phyloP scores from a whole-genome alignment of 1,140 invertebrate genomes.

The Epicauta chinensis region DNA sequence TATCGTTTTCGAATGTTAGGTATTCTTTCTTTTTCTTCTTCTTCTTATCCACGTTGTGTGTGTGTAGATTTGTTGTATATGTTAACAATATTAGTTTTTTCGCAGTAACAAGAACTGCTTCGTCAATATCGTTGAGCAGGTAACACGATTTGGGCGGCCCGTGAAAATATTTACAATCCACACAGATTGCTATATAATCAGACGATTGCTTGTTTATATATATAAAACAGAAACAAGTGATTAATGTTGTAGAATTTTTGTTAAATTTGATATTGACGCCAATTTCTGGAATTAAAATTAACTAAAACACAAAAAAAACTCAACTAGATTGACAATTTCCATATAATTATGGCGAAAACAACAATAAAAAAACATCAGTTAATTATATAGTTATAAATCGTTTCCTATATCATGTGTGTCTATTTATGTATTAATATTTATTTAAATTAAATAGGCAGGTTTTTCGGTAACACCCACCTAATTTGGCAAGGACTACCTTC shows the following conservation, averaged over 20 bases:
- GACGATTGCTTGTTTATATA: constrained; percentile 10
- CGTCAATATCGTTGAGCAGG: constrained; percentile 11
- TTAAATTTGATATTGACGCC: too few relatives aligned
- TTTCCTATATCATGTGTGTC: not conserved
- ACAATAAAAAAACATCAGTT: not conserved
- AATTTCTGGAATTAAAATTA: too few relatives aligned
- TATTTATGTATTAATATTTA: constrained; percentile 6
- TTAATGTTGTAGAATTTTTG: constrained; percentile 7
- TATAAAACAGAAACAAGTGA: constrained; percentile 11
- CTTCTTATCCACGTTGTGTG: too few relatives aligned
- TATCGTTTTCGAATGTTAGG: too few relatives aligned
- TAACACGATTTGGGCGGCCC: constrained; percentile 20
- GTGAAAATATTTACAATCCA: constrained; percentile 18
- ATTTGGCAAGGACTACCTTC: constrained; percentile 2
- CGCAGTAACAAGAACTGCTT: constrained; percentile 10
- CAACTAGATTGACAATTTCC: not conserved
- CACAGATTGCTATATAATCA: constrained; percentile 17
- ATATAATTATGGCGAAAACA: too few relatives aligned
- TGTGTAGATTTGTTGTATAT: not conserved
- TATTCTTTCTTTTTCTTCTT: too few relatives aligned
- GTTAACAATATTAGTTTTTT: constrained; percentile 18
- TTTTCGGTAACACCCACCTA: constrained; percentile 11
- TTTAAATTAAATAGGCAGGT: constrained; percentile 16
- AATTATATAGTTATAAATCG: constrained; percentile 5
- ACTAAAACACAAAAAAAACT: constrained; percentile 9